Conservation (phyloP, 2,113 vertebrate genomes). For the Colistium nudipinnis region DNA sequence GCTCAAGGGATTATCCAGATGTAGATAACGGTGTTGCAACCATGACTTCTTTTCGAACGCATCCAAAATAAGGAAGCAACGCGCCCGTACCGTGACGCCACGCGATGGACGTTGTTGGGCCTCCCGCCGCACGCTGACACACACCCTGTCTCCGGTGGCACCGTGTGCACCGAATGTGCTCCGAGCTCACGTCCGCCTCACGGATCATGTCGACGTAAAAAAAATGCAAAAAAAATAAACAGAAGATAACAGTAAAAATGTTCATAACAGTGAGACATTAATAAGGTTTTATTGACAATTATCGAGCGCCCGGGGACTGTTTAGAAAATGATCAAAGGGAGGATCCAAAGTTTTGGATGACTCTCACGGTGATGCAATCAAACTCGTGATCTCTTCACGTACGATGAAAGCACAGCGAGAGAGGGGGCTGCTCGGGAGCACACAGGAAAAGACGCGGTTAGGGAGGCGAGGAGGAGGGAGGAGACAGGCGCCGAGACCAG, state of each 20-base stretch:
- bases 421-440: constrained; percentile 50
- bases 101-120: constrained; percentile 16
- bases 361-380: constrained; percentile 66
- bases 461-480: constrained; percentile 49
- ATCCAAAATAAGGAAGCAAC: too few species aligned
- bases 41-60: not conserved
- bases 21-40: not conserved
- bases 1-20: not conserved
- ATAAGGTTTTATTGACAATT: constrained; percentile 3
- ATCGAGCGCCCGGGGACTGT: constrained; percentile 3
- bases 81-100: constrained; percentile 23
- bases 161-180: not conserved
- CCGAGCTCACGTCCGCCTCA: constrained; percentile 19
- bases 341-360: constrained; percentile 56
- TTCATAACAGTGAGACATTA: not conserved
- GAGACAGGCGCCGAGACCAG: constrained; percentile 30
- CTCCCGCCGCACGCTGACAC: not conserved
- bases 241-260: not conserved
- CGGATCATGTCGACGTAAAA: constrained; percentile 9
- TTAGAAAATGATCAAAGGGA: constrained; percentile 52
- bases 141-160: constrained; percentile 1
- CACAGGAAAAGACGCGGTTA: constrained; percentile 50
- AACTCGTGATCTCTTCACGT: constrained; percentile 60
- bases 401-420: constrained; percentile 61
- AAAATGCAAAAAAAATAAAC: not conserved